phyloP scores from a whole-genome alignment of 2,797 vertebrate genomes.

The Erpetoichthys calabaricus region DNA sequence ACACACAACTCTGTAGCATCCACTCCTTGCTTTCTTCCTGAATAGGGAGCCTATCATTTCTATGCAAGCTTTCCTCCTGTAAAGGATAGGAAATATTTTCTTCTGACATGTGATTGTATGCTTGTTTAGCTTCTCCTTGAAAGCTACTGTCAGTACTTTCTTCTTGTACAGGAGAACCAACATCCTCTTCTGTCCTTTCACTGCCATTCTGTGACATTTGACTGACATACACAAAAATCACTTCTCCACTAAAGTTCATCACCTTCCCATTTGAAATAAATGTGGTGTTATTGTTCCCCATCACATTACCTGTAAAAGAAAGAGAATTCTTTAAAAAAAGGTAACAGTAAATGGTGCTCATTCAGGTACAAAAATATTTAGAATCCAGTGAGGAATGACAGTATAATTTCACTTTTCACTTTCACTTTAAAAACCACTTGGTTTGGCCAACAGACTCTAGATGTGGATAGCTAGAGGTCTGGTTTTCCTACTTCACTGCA shows the following conservation, averaged over 20 bases:
- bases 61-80: constrained; percentile 3
- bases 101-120: constrained; percentile 9
- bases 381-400: too few species aligned
- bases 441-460: too few species aligned
- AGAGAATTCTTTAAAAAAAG: neutral
- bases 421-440: too few species aligned
- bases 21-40: constrained; percentile 6
- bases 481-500: too few species aligned
- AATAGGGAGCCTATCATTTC: constrained; percentile 1
- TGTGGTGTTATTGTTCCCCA: constrained; percentile 88
- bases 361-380: too few species aligned
- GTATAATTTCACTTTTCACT: too few species aligned
- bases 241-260: constrained; percentile 95
- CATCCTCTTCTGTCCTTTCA: constrained; percentile 39
- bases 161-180: constrained; percentile 78
- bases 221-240: constrained; percentile 89
- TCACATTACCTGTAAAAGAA: constrained; percentile 66
- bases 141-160: constrained; percentile 62
- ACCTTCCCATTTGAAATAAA: constrained; percentile 94
- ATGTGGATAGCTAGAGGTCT: too few species aligned
- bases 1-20: neutral
- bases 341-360: too few species aligned
- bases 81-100: constrained; percentile 1
- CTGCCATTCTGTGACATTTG: constrained; percentile 65
- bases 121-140: constrained; percentile 45